Evolutionary conservation across 2,888 invertebrate species (phyloP).

Genomic region (Dendrolimus houi): DNA sequence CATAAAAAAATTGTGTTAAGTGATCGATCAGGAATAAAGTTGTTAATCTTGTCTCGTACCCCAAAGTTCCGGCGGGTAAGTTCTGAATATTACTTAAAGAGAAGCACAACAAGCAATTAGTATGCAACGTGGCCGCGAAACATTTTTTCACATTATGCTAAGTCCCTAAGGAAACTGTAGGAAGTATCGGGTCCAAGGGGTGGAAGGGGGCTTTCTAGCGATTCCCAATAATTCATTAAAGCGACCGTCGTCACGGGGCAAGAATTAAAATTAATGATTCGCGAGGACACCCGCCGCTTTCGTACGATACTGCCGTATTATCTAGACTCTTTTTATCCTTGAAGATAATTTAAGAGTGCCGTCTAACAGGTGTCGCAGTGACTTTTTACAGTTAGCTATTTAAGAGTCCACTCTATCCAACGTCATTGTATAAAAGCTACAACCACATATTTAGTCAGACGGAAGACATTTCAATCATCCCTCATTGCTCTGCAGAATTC

Average conservation of each 20-base stretch:
- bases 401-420: slow-evolving; percentile 28
- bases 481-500: too few relatives aligned
- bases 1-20: slow-evolving; percentile 50
- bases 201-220: slow-evolving; percentile 48
- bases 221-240: slow-evolving; percentile 75
- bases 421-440: too few relatives aligned
- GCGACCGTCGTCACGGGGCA: slow-evolving; percentile 63
- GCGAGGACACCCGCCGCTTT: slow-evolving; percentile 57
- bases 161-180: slow-evolving; percentile 65
- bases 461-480: too few relatives aligned
- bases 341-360: slow-evolving; percentile 55
- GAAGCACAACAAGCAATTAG: slow-evolving; percentile 71
- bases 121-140: slow-evolving; percentile 64
- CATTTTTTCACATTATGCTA: slow-evolving; percentile 75
- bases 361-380: slow-evolving; percentile 52
- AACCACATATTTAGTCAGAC: too few relatives aligned
- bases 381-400: slow-evolving; percentile 48
- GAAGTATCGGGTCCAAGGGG: slow-evolving; percentile 36
- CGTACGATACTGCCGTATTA: slow-evolving; percentile 58
- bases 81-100: slow-evolving; percentile 50
- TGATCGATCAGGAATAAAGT: slow-evolving; percentile 66
- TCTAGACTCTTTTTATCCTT: slow-evolving; percentile 65
- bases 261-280: slow-evolving; percentile 77
- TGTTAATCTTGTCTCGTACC: slow-evolving; percentile 62
- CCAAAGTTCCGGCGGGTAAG: slow-evolving; percentile 53